A percentile compares a stretch with the other conserved stretches of the same genome.
These are phyloP conservation scores for Hyla sarda DNA, from an alignment of 2,113 vertebrate species.

Conservation along the genomic window DNA sequence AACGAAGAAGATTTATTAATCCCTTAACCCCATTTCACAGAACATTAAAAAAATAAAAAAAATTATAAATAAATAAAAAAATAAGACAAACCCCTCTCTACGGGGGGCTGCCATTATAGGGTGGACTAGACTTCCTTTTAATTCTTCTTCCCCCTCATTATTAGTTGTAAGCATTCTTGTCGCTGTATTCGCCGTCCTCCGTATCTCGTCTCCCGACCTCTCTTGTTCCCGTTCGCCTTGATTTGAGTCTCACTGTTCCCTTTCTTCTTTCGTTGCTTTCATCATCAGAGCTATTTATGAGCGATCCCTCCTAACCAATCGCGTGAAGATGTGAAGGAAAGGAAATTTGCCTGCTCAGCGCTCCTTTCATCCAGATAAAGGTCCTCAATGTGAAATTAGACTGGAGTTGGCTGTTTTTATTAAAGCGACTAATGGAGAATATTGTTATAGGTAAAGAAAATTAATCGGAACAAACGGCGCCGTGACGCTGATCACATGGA, in stretches of 20 bases:
- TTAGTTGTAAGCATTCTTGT: background rate
- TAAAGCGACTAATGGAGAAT: conserved; percentile 23
- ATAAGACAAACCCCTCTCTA: conserved; percentile 43
- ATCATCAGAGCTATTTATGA: conserved; percentile 32
- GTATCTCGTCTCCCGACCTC: conserved; percentile 7
- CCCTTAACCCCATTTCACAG: conserved; percentile 72
- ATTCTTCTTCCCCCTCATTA: conserved; percentile 44
- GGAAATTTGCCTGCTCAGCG: conserved; percentile 4
- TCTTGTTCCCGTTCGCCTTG: conserved; percentile 11
- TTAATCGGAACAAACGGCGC: background rate
- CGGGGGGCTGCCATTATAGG: conserved; percentile 14
- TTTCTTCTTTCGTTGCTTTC: conserved; percentile 40
- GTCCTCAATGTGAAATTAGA: background rate
- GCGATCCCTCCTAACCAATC: conserved; percentile 31
- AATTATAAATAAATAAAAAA: too few relatives aligned
- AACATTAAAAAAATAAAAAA: background rate
- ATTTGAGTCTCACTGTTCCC: conserved; percentile 11
- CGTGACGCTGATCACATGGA: background rate
- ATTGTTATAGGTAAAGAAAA: conserved; percentile 9
- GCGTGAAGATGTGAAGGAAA: conserved; percentile 17
- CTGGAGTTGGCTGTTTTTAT: conserved; percentile 6
- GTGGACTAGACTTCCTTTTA: conserved; percentile 58
- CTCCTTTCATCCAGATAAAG: conserved; percentile 35
- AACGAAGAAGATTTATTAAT: conserved; percentile 68
- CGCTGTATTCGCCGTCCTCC: background rate